Conservation (phyloP, 2,888 invertebrate species). For the Himalopsyche anomala region DNA sequence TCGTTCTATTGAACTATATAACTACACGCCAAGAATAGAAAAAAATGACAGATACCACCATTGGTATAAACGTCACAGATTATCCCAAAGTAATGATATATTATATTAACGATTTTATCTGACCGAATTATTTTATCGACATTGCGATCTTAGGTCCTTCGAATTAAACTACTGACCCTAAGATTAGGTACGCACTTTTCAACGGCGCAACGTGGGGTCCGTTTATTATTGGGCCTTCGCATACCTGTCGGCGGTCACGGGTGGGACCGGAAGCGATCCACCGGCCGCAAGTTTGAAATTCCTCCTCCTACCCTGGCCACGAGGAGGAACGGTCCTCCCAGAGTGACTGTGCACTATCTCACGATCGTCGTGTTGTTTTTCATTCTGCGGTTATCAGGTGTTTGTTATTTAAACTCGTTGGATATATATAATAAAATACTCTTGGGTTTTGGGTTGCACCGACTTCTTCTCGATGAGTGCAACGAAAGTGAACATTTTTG, state of each 20-base stretch:
- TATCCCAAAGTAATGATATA: no score
- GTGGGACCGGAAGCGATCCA: background rate
- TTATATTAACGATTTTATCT: no score
- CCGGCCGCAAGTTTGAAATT: constrained; percentile 37
- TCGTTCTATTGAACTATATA: no score
- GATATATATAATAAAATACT: no score
- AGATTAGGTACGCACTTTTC: background rate
- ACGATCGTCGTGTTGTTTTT: constrained; percentile 2
- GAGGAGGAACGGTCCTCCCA: background rate
- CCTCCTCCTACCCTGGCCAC: background rate
- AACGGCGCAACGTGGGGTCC: background rate
- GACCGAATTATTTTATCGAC: no score
- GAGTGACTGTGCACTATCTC: constrained; percentile 18
- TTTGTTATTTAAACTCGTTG: no score
- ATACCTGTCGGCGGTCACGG: background rate
- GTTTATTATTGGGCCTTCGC: background rate
- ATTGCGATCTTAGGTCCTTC: no score
- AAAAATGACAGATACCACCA: no score
- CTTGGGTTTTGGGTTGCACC: no score
- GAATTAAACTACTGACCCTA: no score
- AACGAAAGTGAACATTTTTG: background rate
- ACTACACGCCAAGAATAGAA: no score
- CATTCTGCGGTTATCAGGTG: background rate
- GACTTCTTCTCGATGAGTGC: background rate
- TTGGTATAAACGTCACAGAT: no score